Conservation (phyloP, 2,113 vertebrate species). For the Neofelis nebulosa region DNA sequence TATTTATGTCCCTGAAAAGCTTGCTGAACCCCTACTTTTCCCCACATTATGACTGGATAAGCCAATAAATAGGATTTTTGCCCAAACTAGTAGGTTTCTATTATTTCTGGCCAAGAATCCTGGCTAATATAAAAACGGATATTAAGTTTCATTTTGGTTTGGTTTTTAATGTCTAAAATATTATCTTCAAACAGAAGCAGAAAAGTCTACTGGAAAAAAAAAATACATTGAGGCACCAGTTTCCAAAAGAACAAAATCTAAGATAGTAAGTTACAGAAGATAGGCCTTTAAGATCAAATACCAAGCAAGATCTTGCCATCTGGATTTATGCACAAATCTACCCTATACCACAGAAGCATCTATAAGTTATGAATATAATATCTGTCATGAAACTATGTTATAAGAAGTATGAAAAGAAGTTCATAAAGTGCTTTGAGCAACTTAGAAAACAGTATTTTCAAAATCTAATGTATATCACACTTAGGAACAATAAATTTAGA, state of each 20-base stretch:
- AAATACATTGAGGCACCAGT: not conserved
- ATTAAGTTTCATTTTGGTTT: not conserved
- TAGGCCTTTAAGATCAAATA: not conserved
- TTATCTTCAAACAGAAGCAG: not conserved
- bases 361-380: not conserved
- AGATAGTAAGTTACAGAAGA: not conserved
- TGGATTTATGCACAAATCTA: not conserved
- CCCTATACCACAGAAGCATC: not conserved
- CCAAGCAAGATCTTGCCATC: not conserved
- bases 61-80: not conserved
- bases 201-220: conserved; percentile 38
- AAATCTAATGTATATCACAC: not conserved
- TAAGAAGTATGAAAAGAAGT: not conserved
- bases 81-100: not conserved
- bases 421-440: not conserved
- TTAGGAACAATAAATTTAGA: not conserved
- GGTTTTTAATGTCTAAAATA: conserved; percentile 16
- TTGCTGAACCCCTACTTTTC: not conserved
- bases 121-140: not conserved
- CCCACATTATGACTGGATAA: not conserved
- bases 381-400: not conserved
- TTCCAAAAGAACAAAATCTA: conserved; percentile 3
- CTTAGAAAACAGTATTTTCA: not conserved
- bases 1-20: not conserved
- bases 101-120: not conserved